A percentile compares a stretch with the other conserved stretches of the same genome.
phyloP scores from a whole-genome alignment of 1,140 invertebrate genomes.

The Drosophila ambigua region DNA sequence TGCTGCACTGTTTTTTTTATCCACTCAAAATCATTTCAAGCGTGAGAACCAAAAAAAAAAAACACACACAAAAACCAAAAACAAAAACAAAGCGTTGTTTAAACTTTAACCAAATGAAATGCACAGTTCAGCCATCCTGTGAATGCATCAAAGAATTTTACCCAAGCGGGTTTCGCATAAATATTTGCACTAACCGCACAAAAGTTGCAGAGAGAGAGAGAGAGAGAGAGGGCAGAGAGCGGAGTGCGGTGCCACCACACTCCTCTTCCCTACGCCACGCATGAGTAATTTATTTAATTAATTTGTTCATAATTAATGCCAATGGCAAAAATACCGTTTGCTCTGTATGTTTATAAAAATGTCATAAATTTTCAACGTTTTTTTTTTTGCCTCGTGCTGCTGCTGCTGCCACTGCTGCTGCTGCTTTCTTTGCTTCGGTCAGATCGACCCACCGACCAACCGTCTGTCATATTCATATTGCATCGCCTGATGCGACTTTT shows the following conservation, averaged over 20 bases:
- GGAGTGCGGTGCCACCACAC: constrained; percentile 1
- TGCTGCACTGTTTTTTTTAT: constrained; percentile 24
- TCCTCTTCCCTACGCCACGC: constrained; percentile 26
- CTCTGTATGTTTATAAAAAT: constrained; percentile 52
- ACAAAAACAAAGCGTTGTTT: constrained; percentile 23
- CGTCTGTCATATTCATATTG: constrained; percentile 60
- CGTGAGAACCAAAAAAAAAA: constrained; percentile 1
- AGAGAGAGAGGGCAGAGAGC: not conserved
- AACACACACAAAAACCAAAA: constrained; percentile 7
- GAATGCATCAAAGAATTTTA: constrained; percentile 39
- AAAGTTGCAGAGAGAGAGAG: constrained; percentile 26
- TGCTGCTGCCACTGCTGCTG: too few species aligned
- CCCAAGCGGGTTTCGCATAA: constrained; percentile 47
- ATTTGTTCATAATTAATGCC: constrained; percentile 70
- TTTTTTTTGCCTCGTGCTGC: not conserved
- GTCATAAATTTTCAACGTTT: constrained; percentile 34
- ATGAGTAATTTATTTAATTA: constrained; percentile 71
- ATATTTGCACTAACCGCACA: constrained; percentile 58
- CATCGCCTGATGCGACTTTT: constrained; percentile 44
- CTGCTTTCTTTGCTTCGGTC: too few species aligned
- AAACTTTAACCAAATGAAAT: constrained; percentile 53
- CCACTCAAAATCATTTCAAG: constrained; percentile 1
- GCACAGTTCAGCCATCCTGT: constrained; percentile 29
- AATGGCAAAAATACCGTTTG: constrained; percentile 37
- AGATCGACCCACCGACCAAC: constrained; percentile 1